Evolutionary conservation across 2,113 vertebrate genomes (phyloP).

Genomic region (Rhodinocichla rosea): DNA sequence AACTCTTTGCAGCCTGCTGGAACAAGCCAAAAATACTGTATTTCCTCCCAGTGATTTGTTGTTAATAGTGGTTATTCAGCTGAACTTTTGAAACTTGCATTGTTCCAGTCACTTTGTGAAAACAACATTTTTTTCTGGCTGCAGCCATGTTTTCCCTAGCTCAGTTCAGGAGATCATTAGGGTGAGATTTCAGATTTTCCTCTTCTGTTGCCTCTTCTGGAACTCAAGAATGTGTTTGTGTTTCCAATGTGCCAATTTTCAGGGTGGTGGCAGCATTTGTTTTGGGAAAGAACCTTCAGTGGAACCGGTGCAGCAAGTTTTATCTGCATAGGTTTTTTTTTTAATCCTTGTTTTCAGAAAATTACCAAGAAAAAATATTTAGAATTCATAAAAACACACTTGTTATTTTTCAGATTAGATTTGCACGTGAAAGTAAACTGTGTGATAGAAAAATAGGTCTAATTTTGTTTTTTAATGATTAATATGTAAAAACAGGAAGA

Average conservation of each 20-base stretch:
- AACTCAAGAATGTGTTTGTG: conserved; percentile 12
- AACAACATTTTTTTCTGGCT: background rate
- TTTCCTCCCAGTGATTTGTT: background rate
- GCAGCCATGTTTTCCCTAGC: background rate
- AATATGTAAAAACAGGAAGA: background rate
- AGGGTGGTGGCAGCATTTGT: conserved; percentile 25
- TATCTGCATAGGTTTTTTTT: background rate
- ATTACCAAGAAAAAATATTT: background rate
- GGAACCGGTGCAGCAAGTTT: conserved; percentile 19
- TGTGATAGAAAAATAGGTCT: background rate
- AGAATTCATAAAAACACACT: background rate
- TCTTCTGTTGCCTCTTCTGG: background rate
- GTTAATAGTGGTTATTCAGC: background rate
- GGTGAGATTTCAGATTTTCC: background rate
- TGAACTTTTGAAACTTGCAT: background rate
- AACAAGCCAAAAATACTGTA: background rate
- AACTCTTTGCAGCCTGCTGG: background rate
- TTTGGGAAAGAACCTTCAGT: conserved; percentile 32
- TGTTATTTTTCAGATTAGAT: background rate
- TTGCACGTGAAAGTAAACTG: background rate
- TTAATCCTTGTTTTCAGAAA: background rate
- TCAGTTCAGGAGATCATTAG: background rate
- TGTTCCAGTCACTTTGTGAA: background rate
- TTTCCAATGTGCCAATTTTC: background rate
- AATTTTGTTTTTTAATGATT: background rate